Percentiles rank a stretch among this genome's conserved stretches.
phyloP scores from a whole-genome alignment of 2,888 invertebrate species.

The Pterostichus niger region DNA sequence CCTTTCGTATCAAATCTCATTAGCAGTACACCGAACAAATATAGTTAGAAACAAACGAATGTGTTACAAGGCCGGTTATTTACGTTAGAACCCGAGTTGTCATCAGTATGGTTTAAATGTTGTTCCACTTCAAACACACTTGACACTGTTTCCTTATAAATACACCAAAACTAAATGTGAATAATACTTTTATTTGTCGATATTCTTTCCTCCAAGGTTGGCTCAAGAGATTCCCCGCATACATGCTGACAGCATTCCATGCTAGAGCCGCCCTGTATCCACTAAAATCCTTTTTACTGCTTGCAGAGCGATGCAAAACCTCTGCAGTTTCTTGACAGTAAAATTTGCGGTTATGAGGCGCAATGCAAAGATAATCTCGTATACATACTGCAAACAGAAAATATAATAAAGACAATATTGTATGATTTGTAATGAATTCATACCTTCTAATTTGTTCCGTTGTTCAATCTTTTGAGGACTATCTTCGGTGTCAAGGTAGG shows the following conservation, averaged over 20 bases:
- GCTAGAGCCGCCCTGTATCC: slow-evolving; percentile 90
- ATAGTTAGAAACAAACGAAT: too few species aligned
- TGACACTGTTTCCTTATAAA: background rate
- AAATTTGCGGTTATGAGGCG: slow-evolving; percentile 90
- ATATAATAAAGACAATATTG: slow-evolving; percentile 69
- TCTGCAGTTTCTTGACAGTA: slow-evolving; percentile 86
- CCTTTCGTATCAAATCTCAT: too few species aligned
- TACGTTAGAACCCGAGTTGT: too few species aligned
- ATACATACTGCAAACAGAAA: slow-evolving; percentile 82
- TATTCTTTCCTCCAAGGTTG: slow-evolving; percentile 96
- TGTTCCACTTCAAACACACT: background rate
- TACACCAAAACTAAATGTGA: too few species aligned
- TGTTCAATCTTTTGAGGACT: slow-evolving; percentile 88
- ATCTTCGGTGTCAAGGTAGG: slow-evolving; percentile 89
- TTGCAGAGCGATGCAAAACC: slow-evolving; percentile 87
- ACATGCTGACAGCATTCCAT: slow-evolving; percentile 91
- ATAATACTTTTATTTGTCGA: slow-evolving; percentile 85
- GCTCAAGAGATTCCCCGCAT: slow-evolving; percentile 90
- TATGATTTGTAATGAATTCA: background rate
- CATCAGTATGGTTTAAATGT: too few species aligned
- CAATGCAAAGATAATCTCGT: slow-evolving; percentile 87
- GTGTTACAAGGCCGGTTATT: too few species aligned
- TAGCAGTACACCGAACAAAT: too few species aligned
- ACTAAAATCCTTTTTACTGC: slow-evolving; percentile 86
- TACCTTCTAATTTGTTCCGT: slow-evolving; percentile 88